A percentile compares a stretch with the other conserved stretches of the same genome.
Evolutionary conservation across 2,888 invertebrate genomes (phyloP).

Genomic region (Lucinisca nassula): DNA sequence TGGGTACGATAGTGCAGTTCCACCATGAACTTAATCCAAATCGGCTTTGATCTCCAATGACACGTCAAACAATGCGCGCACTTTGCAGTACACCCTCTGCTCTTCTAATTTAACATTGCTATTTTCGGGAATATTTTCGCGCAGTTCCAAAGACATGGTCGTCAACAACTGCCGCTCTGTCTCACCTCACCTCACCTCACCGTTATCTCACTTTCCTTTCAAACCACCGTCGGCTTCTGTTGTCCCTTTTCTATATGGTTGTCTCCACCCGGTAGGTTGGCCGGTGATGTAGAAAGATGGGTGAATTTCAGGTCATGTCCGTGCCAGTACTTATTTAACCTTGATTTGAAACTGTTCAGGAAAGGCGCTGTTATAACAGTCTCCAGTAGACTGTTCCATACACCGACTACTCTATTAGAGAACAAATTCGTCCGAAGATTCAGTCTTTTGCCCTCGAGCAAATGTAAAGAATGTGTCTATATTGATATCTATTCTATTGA

Average conservation of each 20-base stretch:
- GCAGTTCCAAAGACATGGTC: no score
- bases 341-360: neutral
- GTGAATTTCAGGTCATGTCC: neutral
- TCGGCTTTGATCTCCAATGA: no score
- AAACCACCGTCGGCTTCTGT: neutral
- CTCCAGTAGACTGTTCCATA: neutral
- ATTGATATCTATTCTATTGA: constrained; percentile 2
- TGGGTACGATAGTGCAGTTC: no score
- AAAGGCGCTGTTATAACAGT: neutral
- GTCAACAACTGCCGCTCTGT: no score
- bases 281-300: neutral
- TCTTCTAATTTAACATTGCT: no score
- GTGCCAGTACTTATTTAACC: constrained; percentile 7
- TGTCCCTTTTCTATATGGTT: neutral
- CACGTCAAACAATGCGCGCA: no score
- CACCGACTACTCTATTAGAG: neutral
- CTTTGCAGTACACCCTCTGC: no score
- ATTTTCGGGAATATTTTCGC: no score
- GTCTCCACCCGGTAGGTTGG: neutral
- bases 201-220: no score
- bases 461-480: neutral
- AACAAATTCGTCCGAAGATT: neutral
- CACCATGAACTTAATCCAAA: no score
- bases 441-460: constrained; percentile 1
- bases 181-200: no score